phyloP scores from a whole-genome alignment of 2,797 vertebrate species.

The Malurus leucopterus region DNA sequence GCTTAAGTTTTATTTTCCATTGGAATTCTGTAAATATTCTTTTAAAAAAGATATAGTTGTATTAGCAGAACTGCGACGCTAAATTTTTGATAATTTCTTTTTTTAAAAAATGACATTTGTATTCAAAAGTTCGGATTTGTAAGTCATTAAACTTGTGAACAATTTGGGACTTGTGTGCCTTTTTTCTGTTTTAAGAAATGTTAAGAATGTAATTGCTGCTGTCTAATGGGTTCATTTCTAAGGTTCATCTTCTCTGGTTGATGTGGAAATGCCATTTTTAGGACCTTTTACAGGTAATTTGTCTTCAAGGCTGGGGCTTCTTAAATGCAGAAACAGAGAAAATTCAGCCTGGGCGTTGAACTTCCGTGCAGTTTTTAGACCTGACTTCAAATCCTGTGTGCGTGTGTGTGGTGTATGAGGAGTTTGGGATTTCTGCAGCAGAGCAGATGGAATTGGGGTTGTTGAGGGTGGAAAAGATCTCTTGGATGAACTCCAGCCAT shows the following conservation, averaged over 20 bases:
- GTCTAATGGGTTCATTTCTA: rapidly evolving
- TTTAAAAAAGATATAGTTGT: background rate
- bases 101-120: background rate
- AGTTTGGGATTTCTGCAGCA: background rate
- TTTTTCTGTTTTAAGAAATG: background rate
- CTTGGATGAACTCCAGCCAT: background rate
- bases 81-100: background rate
- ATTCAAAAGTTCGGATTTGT: background rate
- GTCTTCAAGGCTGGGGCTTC: background rate
- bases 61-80: background rate
- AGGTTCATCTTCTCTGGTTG: background rate
- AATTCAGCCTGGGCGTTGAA: background rate
- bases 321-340: background rate
- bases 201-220: background rate
- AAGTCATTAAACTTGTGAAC: constrained; percentile 34
- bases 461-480: background rate
- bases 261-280: background rate
- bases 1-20: background rate
- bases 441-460: background rate
- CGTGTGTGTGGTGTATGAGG: background rate
- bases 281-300: background rate
- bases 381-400: background rate
- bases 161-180: background rate
- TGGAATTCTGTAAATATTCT: constrained; percentile 47
- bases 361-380: background rate